A percentile compares a stretch with the other conserved stretches of the same genome.
Evolutionary conservation across 2,797 vertebrate genomes (phyloP).

Genomic region (Parambassis ranga): DNA sequence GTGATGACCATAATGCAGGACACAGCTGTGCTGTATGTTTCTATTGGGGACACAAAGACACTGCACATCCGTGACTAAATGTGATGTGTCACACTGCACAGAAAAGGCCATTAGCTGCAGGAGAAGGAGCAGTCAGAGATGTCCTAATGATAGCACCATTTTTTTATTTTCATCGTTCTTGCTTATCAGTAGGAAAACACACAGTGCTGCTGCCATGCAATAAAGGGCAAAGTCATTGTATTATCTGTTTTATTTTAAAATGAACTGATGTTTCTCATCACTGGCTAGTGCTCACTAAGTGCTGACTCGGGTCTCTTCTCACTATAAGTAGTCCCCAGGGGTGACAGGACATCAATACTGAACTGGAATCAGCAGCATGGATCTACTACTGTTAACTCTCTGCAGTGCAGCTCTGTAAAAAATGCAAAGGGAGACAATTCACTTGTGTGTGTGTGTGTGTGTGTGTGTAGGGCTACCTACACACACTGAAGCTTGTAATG

Average conservation of each 20-base stretch:
- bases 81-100: not conserved
- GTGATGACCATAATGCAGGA: too few relatives aligned
- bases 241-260: constrained; percentile 7
- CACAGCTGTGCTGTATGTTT: too few relatives aligned
- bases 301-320: constrained; percentile 70
- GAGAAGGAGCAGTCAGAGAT: not conserved
- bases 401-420: constrained; percentile 43
- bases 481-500: constrained; percentile 3
- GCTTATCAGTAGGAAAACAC: not conserved
- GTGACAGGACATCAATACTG: constrained; percentile 73
- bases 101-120: not conserved
- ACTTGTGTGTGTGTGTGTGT: too few relatives aligned
- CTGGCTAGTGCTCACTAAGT: constrained; percentile 43
- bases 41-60: not conserved
- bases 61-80: not conserved
- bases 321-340: constrained; percentile 59
- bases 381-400: constrained; percentile 47
- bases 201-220: not conserved
- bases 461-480: not conserved
- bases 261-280: constrained; percentile 58
- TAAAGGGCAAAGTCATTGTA: constrained; percentile 3
- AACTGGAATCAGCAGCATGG: constrained; percentile 68
- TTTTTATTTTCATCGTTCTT: not conserved
- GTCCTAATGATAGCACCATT: not conserved
- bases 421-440: constrained; percentile 13